These are phyloP conservation scores for Lysandra bellargus DNA, from an alignment of 2,888 invertebrate species.

Conservation along the genomic window DNA sequence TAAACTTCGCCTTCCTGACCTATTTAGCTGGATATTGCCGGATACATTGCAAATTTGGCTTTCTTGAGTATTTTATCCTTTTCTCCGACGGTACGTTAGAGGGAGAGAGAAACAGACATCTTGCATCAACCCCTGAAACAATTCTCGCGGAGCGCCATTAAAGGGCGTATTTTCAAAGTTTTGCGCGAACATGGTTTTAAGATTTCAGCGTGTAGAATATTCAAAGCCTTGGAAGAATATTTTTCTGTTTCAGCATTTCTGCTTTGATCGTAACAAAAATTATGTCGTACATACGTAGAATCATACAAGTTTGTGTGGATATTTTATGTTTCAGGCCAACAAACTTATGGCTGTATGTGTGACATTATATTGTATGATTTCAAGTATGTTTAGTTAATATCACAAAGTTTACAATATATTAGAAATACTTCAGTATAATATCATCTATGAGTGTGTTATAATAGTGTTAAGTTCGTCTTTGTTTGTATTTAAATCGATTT, in stretches of 20 bases:
- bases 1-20: slow-evolving; percentile 80
- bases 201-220: slow-evolving; percentile 26
- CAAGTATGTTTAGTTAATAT: too few relatives aligned
- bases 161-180: slow-evolving; percentile 28
- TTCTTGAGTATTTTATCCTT: slow-evolving; percentile 55
- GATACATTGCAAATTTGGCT: slow-evolving; percentile 65
- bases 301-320: too few relatives aligned
- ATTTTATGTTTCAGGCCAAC: too few relatives aligned
- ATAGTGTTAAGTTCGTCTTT: too few relatives aligned
- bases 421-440: too few relatives aligned
- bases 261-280: too few relatives aligned
- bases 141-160: slow-evolving; percentile 31
- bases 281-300: too few relatives aligned
- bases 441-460: too few relatives aligned
- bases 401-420: too few relatives aligned
- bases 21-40: slow-evolving; percentile 72
- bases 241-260: not conserved
- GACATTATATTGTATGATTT: too few relatives aligned
- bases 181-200: slow-evolving; percentile 17
- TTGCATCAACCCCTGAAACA: slow-evolving; percentile 39
- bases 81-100: slow-evolving; percentile 48
- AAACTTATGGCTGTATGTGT: too few relatives aligned
- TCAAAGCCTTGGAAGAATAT: not conserved
- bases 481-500: too few relatives aligned
- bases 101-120: slow-evolving; percentile 50